Percentiles rank a stretch among this genome's conserved stretches.
Conservation (phyloP, 2,888 invertebrate genomes). For the Euzophera pinguis region DNA sequence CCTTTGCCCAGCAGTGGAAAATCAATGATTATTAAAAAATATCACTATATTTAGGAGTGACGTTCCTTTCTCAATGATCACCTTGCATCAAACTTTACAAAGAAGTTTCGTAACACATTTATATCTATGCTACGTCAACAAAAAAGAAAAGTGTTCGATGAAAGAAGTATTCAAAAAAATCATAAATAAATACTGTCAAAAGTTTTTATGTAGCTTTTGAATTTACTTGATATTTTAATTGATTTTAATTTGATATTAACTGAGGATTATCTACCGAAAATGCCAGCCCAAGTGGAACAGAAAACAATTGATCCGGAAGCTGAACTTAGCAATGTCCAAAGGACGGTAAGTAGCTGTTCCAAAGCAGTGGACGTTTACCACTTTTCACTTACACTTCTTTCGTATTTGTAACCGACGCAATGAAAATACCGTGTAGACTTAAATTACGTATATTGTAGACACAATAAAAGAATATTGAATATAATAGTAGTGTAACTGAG, state of each 20-base stretch:
- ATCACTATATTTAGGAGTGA: too few species aligned
- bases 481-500: too few species aligned
- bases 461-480: too few species aligned
- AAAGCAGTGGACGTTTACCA: too few species aligned
- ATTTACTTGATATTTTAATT: conserved; percentile 20
- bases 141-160: neutral
- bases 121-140: neutral
- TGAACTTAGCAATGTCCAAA: conserved; percentile 66
- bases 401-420: too few species aligned
- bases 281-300: conserved; percentile 60
- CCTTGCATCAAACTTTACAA: neutral
- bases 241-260: conserved; percentile 14
- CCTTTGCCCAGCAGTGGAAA: too few species aligned
- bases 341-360: conserved; percentile 42
- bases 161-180: conserved; percentile 7
- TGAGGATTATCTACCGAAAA: conserved; percentile 28
- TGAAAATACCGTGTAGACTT: too few species aligned
- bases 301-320: conserved; percentile 65
- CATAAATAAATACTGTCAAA: conserved; percentile 17
- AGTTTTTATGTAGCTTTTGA: conserved; percentile 22
- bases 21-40: too few species aligned
- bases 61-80: too few species aligned
- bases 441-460: too few species aligned
- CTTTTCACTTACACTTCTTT: too few species aligned
- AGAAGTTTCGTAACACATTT: neutral